Percentiles rank a stretch among this genome's conserved stretches.
These are phyloP conservation scores for Corvus cornix DNA, from an alignment of 2,113 vertebrate genomes.

Conservation along the genomic window DNA sequence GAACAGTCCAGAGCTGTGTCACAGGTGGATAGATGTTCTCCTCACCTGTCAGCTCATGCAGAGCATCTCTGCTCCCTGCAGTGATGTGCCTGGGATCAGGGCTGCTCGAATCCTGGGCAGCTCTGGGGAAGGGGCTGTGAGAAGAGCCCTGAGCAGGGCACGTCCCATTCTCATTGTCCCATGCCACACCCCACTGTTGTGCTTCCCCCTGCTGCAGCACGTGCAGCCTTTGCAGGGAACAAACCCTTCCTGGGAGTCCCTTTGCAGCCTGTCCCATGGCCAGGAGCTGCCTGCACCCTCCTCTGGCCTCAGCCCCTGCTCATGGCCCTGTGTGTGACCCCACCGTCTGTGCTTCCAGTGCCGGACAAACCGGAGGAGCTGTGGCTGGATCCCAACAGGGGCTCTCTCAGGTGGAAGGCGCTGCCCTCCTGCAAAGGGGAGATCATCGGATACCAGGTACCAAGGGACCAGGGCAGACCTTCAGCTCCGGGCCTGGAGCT, in stretches of 20 bases:
- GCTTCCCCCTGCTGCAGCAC: neutral
- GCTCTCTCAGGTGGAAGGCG: neutral
- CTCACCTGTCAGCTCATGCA: neutral
- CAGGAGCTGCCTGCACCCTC: neutral
- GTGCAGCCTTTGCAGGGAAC: neutral
- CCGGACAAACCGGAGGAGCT: neutral
- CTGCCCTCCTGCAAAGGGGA: slow-evolving; percentile 15
- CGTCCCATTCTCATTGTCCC: fast-evolving
- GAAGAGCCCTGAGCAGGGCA: neutral
- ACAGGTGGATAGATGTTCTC: neutral
- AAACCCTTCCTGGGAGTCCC: fast-evolving
- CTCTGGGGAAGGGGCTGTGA: neutral
- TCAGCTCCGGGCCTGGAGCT: fast-evolving
- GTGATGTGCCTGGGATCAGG: neutral
- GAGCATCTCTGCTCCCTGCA: neutral
- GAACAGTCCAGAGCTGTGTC: neutral
- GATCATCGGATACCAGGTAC: slow-evolving; percentile 22
- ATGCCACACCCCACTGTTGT: neutral
- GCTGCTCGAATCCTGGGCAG: neutral
- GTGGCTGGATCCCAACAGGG: neutral
- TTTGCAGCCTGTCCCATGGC: neutral
- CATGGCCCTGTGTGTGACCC: fast-evolving
- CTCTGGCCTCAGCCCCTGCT: neutral
- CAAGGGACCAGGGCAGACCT: neutral
- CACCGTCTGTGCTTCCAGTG: neutral